phyloP scores from a whole-genome alignment of 1,140 invertebrate genomes.

The Potamilus streckersoni region DNA sequence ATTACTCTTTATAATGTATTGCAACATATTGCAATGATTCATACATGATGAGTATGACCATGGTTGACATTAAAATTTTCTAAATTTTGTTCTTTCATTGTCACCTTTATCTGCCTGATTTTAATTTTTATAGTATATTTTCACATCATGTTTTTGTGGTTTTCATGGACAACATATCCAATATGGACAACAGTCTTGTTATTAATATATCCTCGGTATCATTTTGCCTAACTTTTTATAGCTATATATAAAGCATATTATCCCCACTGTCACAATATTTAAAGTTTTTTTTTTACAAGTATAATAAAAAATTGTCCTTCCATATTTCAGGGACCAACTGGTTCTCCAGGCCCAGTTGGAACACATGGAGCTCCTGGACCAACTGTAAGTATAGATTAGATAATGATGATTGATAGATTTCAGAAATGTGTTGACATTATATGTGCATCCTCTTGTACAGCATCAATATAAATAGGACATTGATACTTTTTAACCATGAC shows the following conservation, averaged over 20 bases:
- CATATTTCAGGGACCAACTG: constrained; percentile 48
- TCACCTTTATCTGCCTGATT: too few species aligned
- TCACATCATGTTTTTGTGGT: too few species aligned
- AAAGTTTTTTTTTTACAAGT: background rate
- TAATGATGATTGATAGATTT: too few species aligned
- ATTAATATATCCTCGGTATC: background rate
- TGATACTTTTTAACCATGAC: background rate
- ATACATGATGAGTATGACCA: too few species aligned
- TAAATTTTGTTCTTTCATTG: too few species aligned
- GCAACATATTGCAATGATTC: too few species aligned
- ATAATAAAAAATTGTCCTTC: background rate
- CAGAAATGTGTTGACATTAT: too few species aligned
- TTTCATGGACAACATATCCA: too few species aligned
- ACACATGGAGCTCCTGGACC: constrained; percentile 56
- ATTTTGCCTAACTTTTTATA: background rate
- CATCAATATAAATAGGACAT: background rate
- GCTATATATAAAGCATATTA: background rate
- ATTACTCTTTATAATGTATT: too few species aligned
- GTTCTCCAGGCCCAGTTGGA: constrained; percentile 56
- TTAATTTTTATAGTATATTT: too few species aligned
- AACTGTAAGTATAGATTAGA: constrained; percentile 44
- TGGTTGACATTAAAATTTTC: too few species aligned
- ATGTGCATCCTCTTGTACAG: background rate
- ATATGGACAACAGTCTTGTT: background rate
- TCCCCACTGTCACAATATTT: background rate